Conservation (phyloP, 2,888 invertebrate genomes). For the Mycalesis mineus region DNA sequence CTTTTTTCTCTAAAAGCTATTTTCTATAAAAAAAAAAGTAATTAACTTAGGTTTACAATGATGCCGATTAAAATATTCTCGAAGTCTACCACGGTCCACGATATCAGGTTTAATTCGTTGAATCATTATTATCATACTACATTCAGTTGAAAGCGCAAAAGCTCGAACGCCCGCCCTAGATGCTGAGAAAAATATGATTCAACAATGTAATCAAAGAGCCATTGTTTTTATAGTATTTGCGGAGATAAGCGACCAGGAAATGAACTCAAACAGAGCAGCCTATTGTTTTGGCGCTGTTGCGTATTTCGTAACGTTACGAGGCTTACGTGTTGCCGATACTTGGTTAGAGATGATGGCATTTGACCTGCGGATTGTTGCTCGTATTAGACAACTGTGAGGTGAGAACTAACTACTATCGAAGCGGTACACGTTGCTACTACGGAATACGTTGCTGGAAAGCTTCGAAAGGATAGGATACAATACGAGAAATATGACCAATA, state of each 20-base stretch:
- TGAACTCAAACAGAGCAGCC: constrained; percentile 48
- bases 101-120: not conserved
- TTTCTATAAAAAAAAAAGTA: too few species aligned
- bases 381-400: not conserved
- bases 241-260: constrained; percentile 59
- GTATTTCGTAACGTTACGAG: constrained; percentile 49
- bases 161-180: constrained; percentile 35
- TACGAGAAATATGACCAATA: too few species aligned
- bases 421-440: too few species aligned
- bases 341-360: constrained; percentile 9
- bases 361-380: constrained; percentile 4
- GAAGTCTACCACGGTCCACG: not conserved
- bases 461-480: too few species aligned
- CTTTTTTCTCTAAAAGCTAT: too few species aligned
- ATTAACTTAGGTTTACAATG: too few species aligned
- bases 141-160: constrained; percentile 10
- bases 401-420: not conserved
- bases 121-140: not conserved
- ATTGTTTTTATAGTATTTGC: constrained; percentile 55
- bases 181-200: constrained; percentile 41
- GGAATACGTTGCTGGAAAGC: too few species aligned
- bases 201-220: constrained; percentile 54
- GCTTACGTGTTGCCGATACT: constrained; percentile 4
- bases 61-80: too few species aligned
- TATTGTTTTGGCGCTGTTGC: constrained; percentile 52